These are phyloP conservation scores for Caerostris extrusa DNA, from an alignment of 1,140 invertebrate species.

Conservation along the genomic window DNA sequence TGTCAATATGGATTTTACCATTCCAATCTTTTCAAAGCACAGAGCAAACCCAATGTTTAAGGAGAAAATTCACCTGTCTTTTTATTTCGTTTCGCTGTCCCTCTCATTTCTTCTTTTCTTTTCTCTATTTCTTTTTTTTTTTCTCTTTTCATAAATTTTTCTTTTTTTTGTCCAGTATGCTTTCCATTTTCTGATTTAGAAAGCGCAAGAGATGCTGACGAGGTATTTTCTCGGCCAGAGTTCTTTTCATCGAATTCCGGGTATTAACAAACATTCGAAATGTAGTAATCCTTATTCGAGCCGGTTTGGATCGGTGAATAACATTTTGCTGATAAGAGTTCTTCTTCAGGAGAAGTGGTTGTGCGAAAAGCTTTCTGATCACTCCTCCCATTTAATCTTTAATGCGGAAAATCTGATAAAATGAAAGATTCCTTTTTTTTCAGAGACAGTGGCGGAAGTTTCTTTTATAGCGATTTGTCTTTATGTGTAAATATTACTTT, in stretches of 20 bases:
- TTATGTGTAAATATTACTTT: neutral
- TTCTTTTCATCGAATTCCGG: slow-evolving; percentile 47
- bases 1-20: no score
- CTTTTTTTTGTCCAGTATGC: neutral
- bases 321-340: slow-evolving; percentile 17
- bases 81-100: neutral
- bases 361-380: neutral
- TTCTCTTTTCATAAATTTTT: neutral
- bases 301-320: neutral
- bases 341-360: neutral
- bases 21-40: slow-evolving; percentile 30
- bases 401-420: neutral
- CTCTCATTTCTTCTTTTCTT: neutral
- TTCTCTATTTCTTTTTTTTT: neutral
- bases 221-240: slow-evolving; percentile 4
- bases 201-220: slow-evolving; percentile 56
- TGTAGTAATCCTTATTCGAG: neutral
- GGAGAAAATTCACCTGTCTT: neutral
- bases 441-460: neutral
- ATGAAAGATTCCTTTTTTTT: neutral
- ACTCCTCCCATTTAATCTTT: slow-evolving; percentile 1
- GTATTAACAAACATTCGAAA: slow-evolving; percentile 46
- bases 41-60: neutral
- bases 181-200: slow-evolving; percentile 48
- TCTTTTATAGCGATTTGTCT: neutral